phyloP scores from a whole-genome alignment of 2,888 invertebrate genomes.

The Zygogramma bicolorata region DNA sequence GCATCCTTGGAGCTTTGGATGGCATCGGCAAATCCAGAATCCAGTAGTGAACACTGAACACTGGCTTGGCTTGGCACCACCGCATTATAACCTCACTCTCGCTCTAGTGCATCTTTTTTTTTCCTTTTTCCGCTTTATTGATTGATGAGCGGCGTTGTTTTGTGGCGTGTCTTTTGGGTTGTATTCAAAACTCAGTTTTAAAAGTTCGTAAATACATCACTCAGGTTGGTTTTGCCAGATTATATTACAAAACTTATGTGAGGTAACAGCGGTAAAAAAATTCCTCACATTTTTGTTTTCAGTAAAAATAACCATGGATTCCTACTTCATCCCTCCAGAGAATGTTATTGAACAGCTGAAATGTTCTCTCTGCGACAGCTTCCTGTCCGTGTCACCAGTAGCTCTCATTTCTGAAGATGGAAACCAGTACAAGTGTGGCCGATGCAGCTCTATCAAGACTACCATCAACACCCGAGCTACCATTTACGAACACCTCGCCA shows the following conservation, averaged over 20 bases:
- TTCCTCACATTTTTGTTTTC: background rate
- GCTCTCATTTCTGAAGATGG: constrained; percentile 44
- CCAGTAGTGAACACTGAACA: no score
- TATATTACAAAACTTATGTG: background rate
- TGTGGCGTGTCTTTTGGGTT: background rate
- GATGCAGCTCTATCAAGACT: constrained; percentile 41
- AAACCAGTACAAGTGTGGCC: constrained; percentile 43
- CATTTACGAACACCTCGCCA: constrained; percentile 42
- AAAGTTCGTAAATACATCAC: background rate
- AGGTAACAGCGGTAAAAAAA: background rate
- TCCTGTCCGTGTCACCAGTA: constrained; percentile 39
- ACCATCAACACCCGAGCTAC: constrained; percentile 35
- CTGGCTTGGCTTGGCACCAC: constrained; percentile 3
- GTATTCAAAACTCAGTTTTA: background rate
- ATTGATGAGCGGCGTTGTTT: background rate
- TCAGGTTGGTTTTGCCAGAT: background rate
- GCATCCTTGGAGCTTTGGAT: no score
- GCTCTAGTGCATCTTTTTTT: background rate
- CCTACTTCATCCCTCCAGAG: constrained; percentile 37
- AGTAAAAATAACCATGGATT: constrained; percentile 28
- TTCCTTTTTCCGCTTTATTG: background rate
- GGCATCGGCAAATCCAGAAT: no score
- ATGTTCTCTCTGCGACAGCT: constrained; percentile 41
- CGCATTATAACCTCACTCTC: background rate
- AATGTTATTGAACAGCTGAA: constrained; percentile 33